Evolutionary conservation across 2,797 vertebrate species (phyloP).

Genomic region (Parauchenoglanis ngamensis): DNA sequence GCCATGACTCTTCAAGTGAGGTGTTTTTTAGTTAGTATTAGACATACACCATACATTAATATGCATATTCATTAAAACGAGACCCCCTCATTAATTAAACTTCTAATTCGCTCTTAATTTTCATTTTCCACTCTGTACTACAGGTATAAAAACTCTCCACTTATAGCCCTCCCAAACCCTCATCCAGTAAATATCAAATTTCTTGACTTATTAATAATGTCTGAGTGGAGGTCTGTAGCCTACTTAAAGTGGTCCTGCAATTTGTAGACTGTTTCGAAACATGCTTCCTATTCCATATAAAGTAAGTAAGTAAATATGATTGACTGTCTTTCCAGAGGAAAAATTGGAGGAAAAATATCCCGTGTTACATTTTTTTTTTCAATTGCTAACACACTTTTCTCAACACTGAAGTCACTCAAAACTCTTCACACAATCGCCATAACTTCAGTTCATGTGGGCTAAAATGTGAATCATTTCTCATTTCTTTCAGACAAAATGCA

Average conservation of each 20-base stretch:
- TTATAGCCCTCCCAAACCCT: background rate
- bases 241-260: background rate
- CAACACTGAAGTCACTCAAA: no score
- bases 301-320: background rate
- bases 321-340: background rate
- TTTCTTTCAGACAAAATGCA: no score
- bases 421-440: no score
- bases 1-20: constrained; percentile 19
- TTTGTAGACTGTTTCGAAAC: background rate
- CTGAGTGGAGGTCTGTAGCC: constrained; percentile 10
- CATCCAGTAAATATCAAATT: constrained; percentile 13
- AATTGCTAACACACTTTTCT: no score
- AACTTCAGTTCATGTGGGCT: no score
- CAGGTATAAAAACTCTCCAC: background rate
- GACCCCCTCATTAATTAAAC: background rate
- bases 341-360: background rate
- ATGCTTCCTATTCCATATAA: background rate
- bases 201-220: constrained; percentile 15
- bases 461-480: no score
- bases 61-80: background rate
- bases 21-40: constrained; percentile 33
- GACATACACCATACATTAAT: constrained; percentile 38
- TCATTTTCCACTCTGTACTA: background rate
- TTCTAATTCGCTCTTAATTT: background rate
- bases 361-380: background rate